Evolutionary conservation across 2,888 invertebrate genomes (phyloP), one percentile per base, ranked within the genome.

Genomic region (Cerceris rybyensis): DNA sequence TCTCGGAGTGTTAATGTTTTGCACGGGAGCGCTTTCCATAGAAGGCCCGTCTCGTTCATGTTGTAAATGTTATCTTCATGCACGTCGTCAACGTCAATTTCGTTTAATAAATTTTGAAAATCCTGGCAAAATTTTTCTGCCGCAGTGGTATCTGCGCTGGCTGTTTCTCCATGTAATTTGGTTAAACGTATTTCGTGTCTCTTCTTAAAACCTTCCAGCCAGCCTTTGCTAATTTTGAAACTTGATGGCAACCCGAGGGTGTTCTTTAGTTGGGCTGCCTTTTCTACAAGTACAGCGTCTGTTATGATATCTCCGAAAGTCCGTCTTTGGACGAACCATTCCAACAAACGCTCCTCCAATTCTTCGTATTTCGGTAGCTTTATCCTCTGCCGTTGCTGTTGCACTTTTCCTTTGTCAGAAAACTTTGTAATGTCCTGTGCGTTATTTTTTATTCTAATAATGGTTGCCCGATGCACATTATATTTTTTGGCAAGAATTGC

Each of bases 301-400:
- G 63, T 16, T 17, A 71, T 1, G 17, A 6, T 2, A 14, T 39
- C 64, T 0, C 58, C 16, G 13, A 64, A 9, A 6, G 57, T 28
- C n/a, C 49, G 16, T 16, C 52, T 63, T 64, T 70, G 57, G 5
- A 13, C 9, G n/a, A 57, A 64, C 70, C 70, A 70, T 2, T 49
- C 9, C 9, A 57, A 11, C 14, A 55, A 41, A 6, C 16, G n/a
- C 39, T 70, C 9, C 2, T 16, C 64, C 46, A 57, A n/a, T 16
- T 58, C 41, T 2, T 28, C 4, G n/a, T 49, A 49, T 5, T 41
- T 8, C 0, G 71, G 58, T 58, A 14, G 7, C 9, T 2, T 57
- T 7, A 64, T 11, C 49, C 7, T 57, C 7, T n/a, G 57, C 11
- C 64, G 58, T 9, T 42, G 9, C n/a, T 50, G 14, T 7, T 46